Conservation (phyloP, 2,113 vertebrate species). For the Butorides virescens region DNA sequence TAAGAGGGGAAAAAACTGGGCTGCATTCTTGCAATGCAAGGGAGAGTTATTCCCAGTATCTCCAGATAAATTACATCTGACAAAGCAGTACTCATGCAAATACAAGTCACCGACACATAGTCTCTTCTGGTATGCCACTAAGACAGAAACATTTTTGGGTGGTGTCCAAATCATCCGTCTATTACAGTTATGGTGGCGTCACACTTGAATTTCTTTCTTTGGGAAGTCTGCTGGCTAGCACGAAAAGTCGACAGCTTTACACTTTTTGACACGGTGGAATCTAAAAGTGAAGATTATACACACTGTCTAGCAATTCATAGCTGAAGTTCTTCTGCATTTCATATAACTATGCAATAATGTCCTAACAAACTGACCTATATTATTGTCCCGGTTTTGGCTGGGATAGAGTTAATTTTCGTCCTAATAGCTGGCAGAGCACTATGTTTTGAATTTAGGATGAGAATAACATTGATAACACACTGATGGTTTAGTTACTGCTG, state of each 20-base stretch:
- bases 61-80: constrained; percentile 16
- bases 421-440: no score
- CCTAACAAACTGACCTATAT: not conserved
- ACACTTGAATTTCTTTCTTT: not conserved
- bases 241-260: not conserved
- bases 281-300: not conserved
- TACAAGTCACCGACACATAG: not conserved
- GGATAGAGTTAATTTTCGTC: no score
- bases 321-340: not conserved
- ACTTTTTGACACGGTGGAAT: not conserved
- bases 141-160: not conserved
- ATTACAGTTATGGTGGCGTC: not conserved
- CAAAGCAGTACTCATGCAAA: constrained; percentile 30
- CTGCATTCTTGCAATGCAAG: not conserved
- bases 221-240: not conserved
- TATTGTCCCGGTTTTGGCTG: not conserved
- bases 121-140: constrained; percentile 6
- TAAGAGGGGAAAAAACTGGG: not conserved
- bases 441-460: no score
- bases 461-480: no score
- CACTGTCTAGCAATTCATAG: not conserved
- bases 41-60: not conserved
- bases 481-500: no score
- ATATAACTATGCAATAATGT: not conserved
- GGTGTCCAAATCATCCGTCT: not conserved